A percentile compares a stretch with the other conserved stretches of the same genome.
phyloP scores from a whole-genome alignment of 2,888 invertebrate species.

The Trypoxylon attenuatum region DNA sequence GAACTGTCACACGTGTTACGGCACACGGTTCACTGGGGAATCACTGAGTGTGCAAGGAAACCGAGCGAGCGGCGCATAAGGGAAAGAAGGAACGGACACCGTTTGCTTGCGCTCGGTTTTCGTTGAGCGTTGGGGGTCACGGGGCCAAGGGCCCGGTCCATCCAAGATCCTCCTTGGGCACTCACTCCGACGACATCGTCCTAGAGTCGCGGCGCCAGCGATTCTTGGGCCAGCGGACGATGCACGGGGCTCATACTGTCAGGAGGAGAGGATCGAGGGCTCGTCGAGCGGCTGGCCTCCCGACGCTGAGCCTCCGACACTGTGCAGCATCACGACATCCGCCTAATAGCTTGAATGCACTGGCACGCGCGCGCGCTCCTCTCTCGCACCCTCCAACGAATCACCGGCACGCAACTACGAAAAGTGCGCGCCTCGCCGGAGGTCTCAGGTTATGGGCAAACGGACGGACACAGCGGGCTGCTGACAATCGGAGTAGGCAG shows the following conservation, averaged over 20 bases:
- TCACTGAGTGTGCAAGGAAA: slow-evolving; percentile 15
- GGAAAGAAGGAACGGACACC: too few species aligned
- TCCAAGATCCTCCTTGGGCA: background rate
- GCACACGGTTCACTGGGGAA: slow-evolving; percentile 15
- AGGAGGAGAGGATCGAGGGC: slow-evolving; percentile 45
- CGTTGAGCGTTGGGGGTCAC: too few species aligned
- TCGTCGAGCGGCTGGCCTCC: slow-evolving; percentile 36
- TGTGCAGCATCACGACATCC: slow-evolving; percentile 52
- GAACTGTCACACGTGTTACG: slow-evolving; percentile 52
- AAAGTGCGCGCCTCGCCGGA: background rate
- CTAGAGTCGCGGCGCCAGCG: slow-evolving; percentile 22
- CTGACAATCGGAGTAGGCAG: slow-evolving; percentile 4
- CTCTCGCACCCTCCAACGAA: background rate
- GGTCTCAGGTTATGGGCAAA: background rate
- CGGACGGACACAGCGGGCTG: background rate
- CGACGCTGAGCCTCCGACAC: slow-evolving; percentile 40
- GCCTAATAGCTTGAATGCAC: slow-evolving; percentile 2
- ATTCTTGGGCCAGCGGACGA: slow-evolving; percentile 31
- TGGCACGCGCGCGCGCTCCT: slow-evolving; percentile 17
- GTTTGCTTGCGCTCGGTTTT: too few species aligned
- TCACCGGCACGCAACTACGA: background rate
- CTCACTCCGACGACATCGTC: slow-evolving; percentile 37
- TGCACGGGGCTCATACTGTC: slow-evolving; percentile 52
- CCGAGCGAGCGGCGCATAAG: too few species aligned
- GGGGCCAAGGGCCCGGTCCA: slow-evolving; percentile 30